Evolutionary conservation across 2,888 invertebrate species (phyloP).

Genomic region (Ophion ventricosus): DNA sequence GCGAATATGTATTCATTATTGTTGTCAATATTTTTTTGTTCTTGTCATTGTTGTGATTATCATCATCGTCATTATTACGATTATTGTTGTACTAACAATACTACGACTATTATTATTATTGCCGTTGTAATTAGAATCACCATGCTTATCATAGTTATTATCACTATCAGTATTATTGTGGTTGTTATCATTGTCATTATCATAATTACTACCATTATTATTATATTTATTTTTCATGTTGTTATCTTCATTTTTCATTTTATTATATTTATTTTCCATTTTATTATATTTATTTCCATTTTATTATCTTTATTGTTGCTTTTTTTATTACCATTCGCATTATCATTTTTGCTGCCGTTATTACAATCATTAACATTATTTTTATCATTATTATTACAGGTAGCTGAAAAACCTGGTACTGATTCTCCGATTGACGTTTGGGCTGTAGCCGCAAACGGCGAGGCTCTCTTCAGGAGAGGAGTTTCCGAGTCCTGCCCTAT

Average conservation of each 20-base stretch:
- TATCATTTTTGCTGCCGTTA: no score
- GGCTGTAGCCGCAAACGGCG: conserved; percentile 94
- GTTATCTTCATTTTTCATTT: conserved; percentile 20
- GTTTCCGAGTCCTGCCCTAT: conserved; percentile 89
- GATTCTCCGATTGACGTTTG: conserved; percentile 88
- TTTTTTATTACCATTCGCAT: no score
- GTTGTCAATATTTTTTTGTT: background rate
- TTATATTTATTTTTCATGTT: no score
- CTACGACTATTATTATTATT: no score
- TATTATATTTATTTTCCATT: background rate
- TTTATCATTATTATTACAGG: conserved; percentile 72
- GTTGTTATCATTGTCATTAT: no score
- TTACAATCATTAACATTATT: no score
- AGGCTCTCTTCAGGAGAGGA: conserved; percentile 92
- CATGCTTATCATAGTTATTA: no score
- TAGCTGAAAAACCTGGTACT: conserved; percentile 82
- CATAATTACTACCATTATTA: no score
- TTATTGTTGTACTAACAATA: background rate
- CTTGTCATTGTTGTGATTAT: background rate
- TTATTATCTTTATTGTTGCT: no score
- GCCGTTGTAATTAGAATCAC: no score
- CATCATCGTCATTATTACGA: background rate
- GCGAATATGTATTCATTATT: background rate
- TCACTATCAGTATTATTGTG: no score
- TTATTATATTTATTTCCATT: no score